These are phyloP conservation scores for Drosophila navojoa DNA, from an alignment of 1,140 invertebrate genomes.

Conservation along the genomic window DNA sequence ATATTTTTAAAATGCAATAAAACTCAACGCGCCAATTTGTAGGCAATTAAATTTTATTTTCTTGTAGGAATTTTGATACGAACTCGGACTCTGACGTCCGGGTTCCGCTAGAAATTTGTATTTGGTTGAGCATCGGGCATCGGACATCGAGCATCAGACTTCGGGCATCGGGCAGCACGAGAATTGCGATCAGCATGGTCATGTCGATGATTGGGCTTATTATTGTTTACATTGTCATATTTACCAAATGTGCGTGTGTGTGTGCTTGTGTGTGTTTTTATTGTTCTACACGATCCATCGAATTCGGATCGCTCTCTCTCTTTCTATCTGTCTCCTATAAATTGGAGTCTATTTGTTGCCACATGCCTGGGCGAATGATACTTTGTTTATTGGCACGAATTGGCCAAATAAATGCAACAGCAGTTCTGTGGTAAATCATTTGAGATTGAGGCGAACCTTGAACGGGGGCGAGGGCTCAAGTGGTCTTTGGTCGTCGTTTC, in stretches of 20 bases:
- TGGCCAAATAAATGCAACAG: conserved; percentile 73
- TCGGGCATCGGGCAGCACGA: neutral
- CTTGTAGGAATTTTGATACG: conserved; percentile 58
- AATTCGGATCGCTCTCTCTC: conserved; percentile 1
- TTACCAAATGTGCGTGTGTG: conserved; percentile 41
- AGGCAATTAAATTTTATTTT: conserved; percentile 77
- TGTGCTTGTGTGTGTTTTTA: conserved; percentile 27
- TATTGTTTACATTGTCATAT: conserved; percentile 79
- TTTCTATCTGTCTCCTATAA: conserved; percentile 13
- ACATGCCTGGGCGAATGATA: conserved; percentile 65
- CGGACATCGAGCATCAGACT: neutral
- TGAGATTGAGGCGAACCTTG: conserved; percentile 53
- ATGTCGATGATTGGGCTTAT: conserved; percentile 53
- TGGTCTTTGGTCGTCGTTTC: conserved; percentile 30
- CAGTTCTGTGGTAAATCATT: conserved; percentile 67
- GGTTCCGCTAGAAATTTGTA: conserved; percentile 14
- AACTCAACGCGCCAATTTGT: conserved; percentile 79
- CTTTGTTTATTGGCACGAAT: conserved; percentile 78
- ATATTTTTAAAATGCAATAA: conserved; percentile 71
- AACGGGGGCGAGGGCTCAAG: conserved; percentile 52
- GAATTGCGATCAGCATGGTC: conserved; percentile 7
- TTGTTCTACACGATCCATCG: conserved; percentile 41
- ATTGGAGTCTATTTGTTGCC: conserved; percentile 65
- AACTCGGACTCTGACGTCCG: conserved; percentile 19
- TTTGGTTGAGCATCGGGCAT: neutral